Evolutionary conservation across 2,113 vertebrate genomes (phyloP), one percentile per base, ranked within the genome.

Genomic region (Gavialis gangeticus): DNA sequence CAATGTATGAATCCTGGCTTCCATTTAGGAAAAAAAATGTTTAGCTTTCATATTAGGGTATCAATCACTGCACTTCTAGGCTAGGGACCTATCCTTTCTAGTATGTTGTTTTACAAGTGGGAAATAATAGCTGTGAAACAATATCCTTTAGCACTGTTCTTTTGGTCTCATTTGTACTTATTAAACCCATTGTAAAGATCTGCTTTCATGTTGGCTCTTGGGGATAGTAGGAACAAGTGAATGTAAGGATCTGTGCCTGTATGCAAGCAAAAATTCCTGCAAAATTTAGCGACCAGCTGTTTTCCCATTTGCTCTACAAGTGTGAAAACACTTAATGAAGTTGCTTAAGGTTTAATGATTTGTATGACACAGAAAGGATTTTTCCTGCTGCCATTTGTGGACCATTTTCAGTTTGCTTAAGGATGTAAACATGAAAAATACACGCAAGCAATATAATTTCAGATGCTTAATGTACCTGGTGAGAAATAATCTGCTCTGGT

Each of bases 281-380:
- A 84, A 81, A 85, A 88, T 69, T 28, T 63, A 89, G 59, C 57
- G 73, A 37, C 24, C 59, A 64, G 84, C 85, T 97, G 88, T 83
- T 96, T 91, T 62, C 59, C 91, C 89, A 69, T 95, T 97, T 92
- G 95, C 81, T 76, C 55, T 91, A 30, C 0, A 12, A 89, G 85
- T 66, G 59, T 55, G 90, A 95, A 91, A 92, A 17, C 78, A 34
- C 60, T 95, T 94, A 94, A 96, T 94, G 94, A 89, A 90, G 90
- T 91, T 95, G 87, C 92, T 96, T 89, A 92, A 95, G 85, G 87
- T 87, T 97, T 95, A 92, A 94, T 80, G 87, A 97, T 95, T 95
- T 95, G 90, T 88, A 66, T 87, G 85, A 85, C 79, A 90, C 64
- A 82, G 85, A 75, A 67, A 92, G 64, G 81, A 22, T 87, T 97